phyloP scores from a whole-genome alignment of 2,113 vertebrate genomes.

The Nyctibius bracteatus region DNA sequence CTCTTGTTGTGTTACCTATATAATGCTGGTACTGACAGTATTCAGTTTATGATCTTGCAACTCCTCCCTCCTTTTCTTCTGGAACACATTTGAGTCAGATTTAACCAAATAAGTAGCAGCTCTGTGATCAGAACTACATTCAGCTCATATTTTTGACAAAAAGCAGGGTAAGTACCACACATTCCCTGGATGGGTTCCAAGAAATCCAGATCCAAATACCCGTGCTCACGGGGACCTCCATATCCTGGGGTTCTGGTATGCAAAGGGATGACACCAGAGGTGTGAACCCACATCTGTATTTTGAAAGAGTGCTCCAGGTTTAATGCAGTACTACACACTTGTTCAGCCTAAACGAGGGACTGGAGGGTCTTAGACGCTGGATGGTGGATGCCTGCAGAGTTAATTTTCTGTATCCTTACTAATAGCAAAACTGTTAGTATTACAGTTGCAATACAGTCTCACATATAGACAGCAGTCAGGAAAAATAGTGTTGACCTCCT shows the following conservation, averaged over 20 bases:
- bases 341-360: accelerated
- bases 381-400: not conserved
- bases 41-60: not conserved
- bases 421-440: not conserved
- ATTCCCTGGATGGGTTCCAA: not conserved
- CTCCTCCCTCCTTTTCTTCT: not conserved
- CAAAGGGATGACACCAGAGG: too few relatives aligned
- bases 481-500: not conserved
- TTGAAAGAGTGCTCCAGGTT: not conserved
- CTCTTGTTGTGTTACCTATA: not conserved
- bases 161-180: not conserved
- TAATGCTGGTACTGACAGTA: not conserved
- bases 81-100: not conserved
- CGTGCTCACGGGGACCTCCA: accelerated
- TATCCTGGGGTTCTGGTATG: not conserved
- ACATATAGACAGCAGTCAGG: not conserved
- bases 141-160: not conserved
- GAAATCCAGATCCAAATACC: not conserved
- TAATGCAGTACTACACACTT: not conserved
- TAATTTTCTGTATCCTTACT: not conserved
- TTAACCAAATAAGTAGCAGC: not conserved
- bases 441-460: not conserved
- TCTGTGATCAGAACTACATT: not conserved
- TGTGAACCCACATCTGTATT: not conserved
- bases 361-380: not conserved